These are phyloP conservation scores for Typhlichthys subterraneus DNA, from an alignment of 2,797 vertebrate species.

Conservation along the genomic window DNA sequence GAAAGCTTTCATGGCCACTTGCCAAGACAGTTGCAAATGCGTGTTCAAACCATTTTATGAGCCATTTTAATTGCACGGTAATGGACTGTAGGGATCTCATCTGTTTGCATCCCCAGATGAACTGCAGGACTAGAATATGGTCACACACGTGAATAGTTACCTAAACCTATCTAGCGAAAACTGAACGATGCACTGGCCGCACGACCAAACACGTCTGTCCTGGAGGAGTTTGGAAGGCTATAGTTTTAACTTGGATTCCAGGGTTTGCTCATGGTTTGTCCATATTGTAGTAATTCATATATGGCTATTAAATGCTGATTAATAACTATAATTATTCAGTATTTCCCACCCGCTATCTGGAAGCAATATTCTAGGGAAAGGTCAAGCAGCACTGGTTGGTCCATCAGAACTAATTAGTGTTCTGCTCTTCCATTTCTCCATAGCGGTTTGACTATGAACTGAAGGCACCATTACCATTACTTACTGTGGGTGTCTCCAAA, in stretches of 20 bases:
- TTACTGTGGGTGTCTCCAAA: constrained; percentile 1
- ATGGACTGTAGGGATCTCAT: constrained; percentile 63
- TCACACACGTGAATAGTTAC: constrained; percentile 22
- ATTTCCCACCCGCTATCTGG: background rate
- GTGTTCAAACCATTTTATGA: constrained; percentile 47
- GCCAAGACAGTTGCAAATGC: constrained; percentile 52
- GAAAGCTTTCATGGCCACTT: constrained; percentile 39
- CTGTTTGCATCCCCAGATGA: constrained; percentile 53
- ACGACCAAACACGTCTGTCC: constrained; percentile 31
- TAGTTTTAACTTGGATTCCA: constrained; percentile 24
- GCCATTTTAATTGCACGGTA: constrained; percentile 65
- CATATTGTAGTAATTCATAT: no score
- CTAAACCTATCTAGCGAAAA: constrained; percentile 24
- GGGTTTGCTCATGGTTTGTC: no score
- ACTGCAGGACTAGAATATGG: constrained; percentile 44
- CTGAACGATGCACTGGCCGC: constrained; percentile 23
- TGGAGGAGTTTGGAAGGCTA: constrained; percentile 12
- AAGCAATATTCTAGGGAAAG: no score
- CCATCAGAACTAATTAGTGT: no score
- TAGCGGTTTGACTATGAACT: background rate
- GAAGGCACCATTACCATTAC: background rate
- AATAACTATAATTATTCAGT: background rate
- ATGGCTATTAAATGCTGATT: background rate
- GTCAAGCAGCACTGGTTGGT: background rate
- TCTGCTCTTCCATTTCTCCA: background rate